Conservation (phyloP, 2,888 invertebrate genomes). For the Cheilosia pagana region DNA sequence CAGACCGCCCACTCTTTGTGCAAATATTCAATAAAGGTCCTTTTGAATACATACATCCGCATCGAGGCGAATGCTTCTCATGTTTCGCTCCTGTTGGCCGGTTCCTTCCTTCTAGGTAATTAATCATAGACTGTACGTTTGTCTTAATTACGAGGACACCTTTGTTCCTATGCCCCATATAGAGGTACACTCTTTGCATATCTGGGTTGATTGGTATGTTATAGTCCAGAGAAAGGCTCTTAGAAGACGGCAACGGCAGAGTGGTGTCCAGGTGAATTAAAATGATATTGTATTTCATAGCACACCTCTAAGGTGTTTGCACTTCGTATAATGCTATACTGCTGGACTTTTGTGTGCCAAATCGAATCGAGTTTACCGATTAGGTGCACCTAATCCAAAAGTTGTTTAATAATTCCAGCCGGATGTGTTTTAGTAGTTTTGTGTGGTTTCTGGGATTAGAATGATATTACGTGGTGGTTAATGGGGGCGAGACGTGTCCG, state of each 20-base stretch:
- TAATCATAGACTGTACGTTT: constrained; percentile 59
- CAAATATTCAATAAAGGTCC: constrained; percentile 53
- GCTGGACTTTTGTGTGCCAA: constrained; percentile 43
- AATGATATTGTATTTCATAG: constrained; percentile 72
- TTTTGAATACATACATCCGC: constrained; percentile 41
- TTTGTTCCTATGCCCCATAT: constrained; percentile 42
- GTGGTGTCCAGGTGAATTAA: constrained; percentile 49
- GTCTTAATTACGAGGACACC: constrained; percentile 61
- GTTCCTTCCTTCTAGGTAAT: constrained; percentile 57
- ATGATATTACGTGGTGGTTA: not conserved
- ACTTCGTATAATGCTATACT: constrained; percentile 58
- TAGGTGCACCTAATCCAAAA: constrained; percentile 68
- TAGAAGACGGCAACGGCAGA: constrained; percentile 29
- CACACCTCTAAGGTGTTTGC: constrained; percentile 73
- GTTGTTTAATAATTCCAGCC: constrained; percentile 64
- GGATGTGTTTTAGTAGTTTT: constrained; percentile 23
- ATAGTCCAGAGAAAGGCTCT: constrained; percentile 37
- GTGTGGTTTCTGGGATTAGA: constrained; percentile 57
- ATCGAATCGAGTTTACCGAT: constrained; percentile 66
- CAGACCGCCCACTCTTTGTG: constrained; percentile 19
- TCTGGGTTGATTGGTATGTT: constrained; percentile 28
- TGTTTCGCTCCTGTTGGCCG: constrained; percentile 42
- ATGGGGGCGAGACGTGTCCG: not conserved
- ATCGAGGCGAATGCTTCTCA: constrained; percentile 2
- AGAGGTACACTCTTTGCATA: not conserved